Conservation (phyloP, 2,797 vertebrate genomes). For the Melanotaenia trifasciata region DNA sequence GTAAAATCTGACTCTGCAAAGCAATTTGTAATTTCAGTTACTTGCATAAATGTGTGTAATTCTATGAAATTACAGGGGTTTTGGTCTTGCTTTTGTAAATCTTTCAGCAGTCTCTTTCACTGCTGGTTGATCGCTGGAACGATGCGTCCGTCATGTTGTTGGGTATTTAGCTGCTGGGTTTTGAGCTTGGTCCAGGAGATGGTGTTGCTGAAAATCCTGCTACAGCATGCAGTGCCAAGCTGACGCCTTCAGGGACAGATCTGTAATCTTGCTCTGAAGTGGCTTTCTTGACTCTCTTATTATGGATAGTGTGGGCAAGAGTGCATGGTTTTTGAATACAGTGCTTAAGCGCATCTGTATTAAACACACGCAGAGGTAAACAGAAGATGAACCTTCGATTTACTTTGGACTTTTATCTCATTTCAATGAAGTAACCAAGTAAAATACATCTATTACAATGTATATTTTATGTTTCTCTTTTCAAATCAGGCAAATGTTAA, state of each 20-base stretch:
- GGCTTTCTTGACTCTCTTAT: slow-evolving; percentile 37
- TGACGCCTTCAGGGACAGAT: slow-evolving; percentile 55
- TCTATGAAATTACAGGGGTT: slow-evolving; percentile 13
- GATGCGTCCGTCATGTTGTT: not conserved
- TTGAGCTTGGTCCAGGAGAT: slow-evolving; percentile 50
- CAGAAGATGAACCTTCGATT: not conserved
- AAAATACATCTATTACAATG: no score
- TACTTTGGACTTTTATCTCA: not conserved
- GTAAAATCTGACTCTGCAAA: slow-evolving; percentile 12
- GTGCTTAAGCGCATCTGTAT: slow-evolving; percentile 21
- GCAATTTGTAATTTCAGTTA: not conserved
- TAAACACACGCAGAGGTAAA: not conserved
- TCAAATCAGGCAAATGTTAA: not conserved
- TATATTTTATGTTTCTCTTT: no score
- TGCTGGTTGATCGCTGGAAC: slow-evolving; percentile 6
- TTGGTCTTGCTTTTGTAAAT: not conserved
- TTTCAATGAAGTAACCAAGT: not conserved
- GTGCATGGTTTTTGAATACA: slow-evolving; percentile 33
- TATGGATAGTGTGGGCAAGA: slow-evolving; percentile 15
- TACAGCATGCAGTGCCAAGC: slow-evolving; percentile 40
- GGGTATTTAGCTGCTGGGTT: slow-evolving; percentile 36
- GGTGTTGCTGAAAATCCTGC: slow-evolving; percentile 67
- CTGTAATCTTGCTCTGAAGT: slow-evolving; percentile 60
- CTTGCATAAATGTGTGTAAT: slow-evolving; percentile 14
- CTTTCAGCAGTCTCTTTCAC: slow-evolving; percentile 2